Base-by-base conservation (phyloP, 1,140 invertebrate species). In the Drosophila persimilis region DNA sequence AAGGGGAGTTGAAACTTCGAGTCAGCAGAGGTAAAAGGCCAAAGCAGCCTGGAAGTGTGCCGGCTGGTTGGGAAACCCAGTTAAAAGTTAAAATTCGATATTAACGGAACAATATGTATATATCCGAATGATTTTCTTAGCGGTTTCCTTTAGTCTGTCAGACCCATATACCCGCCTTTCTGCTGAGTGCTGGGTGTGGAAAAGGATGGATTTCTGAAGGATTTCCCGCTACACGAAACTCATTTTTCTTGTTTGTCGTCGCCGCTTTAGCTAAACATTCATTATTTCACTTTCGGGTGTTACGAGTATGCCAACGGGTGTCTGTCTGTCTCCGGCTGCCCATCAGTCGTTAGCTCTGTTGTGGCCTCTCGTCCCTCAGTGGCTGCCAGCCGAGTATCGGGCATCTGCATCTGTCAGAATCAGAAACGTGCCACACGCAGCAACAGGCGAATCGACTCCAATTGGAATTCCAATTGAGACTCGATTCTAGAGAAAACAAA, bases 191-290 rank as follows among this genome's bases (percentile, higher is more conserved):
- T 44, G 58, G 39, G 53, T 56, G 47, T 55, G 47, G 22, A 66
- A 62, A 61, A 62, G 11, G 35, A 13, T 39, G 61, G 54, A 70
- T 79, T 65, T 74, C 46, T 45, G 48, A 29, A 43, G 53, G 31
- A 51, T 51, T 63, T 52, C 35, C 43, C 45, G 41, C 35, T 39
- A 46, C 24, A 56, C 44, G 35, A 52, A 58, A 65, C 50, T 60
- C 62, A 78, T 80, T 74, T 70, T 53, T 65, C 64, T 57, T 65
- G 47, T 71, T 78, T 53, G 64, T 50, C 59, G 57, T 20, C 66
- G 31, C 59, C 43, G 53, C 50, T 45, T 56, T 47, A 41, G 57
- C 65, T 75, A 57, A 72, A 67, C 61, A 52, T 75, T 79, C 66
- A 75, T 75, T 80, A 66, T 60, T 62, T 72, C 63, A 41, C 41